Conservation (phyloP, 2,113 vertebrate genomes). For the Erythrocercus mccallii region DNA sequence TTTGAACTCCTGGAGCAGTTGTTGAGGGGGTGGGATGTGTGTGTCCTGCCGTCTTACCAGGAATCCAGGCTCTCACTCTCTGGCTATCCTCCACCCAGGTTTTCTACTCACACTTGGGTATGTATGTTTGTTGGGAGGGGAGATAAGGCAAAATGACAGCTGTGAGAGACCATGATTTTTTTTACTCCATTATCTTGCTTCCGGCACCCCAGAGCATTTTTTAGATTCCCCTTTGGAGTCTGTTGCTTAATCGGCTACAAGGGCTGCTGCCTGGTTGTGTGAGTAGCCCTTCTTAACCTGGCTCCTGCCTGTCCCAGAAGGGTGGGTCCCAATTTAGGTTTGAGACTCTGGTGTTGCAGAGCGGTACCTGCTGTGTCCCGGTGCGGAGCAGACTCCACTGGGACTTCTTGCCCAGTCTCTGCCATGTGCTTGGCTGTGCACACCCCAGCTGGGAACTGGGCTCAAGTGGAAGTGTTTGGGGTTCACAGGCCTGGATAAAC, state of each 20-base stretch:
- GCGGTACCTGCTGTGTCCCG: background rate
- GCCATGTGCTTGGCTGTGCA: rapidly evolving
- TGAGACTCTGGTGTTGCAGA: background rate
- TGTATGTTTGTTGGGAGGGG: background rate
- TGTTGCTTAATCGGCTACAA: slow-evolving; percentile 44
- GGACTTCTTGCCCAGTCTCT: rapidly evolving
- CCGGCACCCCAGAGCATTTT: background rate
- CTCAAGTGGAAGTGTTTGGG: background rate
- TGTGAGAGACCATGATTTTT: slow-evolving; percentile 42
- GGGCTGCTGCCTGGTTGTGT: background rate
- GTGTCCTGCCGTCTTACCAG: background rate
- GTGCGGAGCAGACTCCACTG: rapidly evolving
- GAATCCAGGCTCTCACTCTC: background rate
- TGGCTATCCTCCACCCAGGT: background rate
- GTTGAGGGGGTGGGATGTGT: background rate
- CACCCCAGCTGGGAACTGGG: background rate
- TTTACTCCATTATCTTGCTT: slow-evolving; percentile 44
- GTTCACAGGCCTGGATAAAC: background rate
- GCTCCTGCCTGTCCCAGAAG: slow-evolving; percentile 22
- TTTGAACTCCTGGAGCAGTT: slow-evolving; percentile 16
- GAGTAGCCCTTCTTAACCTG: slow-evolving; percentile 2
- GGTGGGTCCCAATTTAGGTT: background rate
- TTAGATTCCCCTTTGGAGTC: slow-evolving; percentile 51
- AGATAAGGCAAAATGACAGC: slow-evolving; percentile 56
- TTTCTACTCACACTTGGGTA: background rate